Evolutionary conservation across 2,113 vertebrate genomes (phyloP).

Genomic region (Alligator mississippiensis): DNA sequence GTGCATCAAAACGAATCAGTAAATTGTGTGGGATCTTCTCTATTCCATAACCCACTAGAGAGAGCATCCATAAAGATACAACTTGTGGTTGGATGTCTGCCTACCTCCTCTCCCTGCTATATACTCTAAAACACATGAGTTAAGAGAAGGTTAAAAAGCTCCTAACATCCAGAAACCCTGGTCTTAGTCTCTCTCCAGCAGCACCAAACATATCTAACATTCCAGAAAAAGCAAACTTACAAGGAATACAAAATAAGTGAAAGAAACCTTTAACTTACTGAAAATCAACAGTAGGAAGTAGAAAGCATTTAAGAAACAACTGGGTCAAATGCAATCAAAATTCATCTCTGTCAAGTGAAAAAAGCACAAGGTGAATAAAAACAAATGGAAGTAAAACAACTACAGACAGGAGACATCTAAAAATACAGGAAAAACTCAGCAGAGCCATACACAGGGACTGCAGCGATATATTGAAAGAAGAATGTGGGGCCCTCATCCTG

Average conservation of each 20-base stretch:
- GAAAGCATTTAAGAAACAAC: neutral
- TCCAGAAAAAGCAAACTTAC: neutral
- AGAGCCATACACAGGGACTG: too few relatives aligned
- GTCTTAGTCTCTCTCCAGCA: neutral
- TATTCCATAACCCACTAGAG: too few relatives aligned
- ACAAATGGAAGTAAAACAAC: neutral
- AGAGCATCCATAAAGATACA: too few relatives aligned
- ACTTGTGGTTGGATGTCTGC: too few relatives aligned
- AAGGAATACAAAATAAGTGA: slow-evolving; percentile 38
- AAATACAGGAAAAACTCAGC: neutral
- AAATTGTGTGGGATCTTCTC: too few relatives aligned
- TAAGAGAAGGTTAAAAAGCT: neutral
- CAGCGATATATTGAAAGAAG: too few relatives aligned
- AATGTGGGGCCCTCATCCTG: neutral
- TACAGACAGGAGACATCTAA: neutral
- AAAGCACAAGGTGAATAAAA: neutral
- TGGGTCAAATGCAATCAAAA: slow-evolving; percentile 35
- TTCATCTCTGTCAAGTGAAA: slow-evolving; percentile 17
- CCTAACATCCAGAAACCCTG: neutral
- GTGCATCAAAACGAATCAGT: too few relatives aligned
- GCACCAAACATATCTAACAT: neutral
- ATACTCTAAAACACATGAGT: neutral
- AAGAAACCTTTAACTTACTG: neutral
- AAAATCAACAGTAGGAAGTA: slow-evolving; percentile 8
- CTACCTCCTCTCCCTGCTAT: neutral